phyloP scores from a whole-genome alignment of 2,888 invertebrate species.

The Limnephilus auricula region DNA sequence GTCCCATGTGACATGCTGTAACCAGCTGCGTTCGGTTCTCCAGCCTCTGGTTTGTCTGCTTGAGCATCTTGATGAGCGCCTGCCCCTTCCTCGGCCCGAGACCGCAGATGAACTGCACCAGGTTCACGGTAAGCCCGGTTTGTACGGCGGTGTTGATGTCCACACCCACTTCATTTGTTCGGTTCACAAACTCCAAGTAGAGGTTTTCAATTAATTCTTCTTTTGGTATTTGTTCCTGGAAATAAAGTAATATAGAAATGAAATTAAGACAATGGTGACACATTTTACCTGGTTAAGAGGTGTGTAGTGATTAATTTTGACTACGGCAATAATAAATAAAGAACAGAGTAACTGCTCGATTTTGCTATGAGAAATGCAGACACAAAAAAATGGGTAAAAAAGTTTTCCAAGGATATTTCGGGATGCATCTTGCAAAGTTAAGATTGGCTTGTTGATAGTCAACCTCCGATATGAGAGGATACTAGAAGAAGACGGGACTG shows the following conservation, averaged over 20 bases:
- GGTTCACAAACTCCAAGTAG: constrained; percentile 93
- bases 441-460: too few species aligned
- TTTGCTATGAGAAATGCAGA: too few species aligned
- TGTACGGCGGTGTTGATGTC: constrained; percentile 96
- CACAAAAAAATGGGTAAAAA: too few species aligned
- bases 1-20: constrained; percentile 97
- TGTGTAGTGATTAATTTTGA: not conserved
- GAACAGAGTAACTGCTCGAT: too few species aligned
- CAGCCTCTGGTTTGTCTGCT: constrained; percentile 93
- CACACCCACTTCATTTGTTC: constrained; percentile 98
- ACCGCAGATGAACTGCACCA: constrained; percentile 98
- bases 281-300: not conserved
- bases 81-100: constrained; percentile 96
- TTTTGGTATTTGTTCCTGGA: constrained; percentile 86
- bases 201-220: constrained; percentile 92
- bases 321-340: not conserved
- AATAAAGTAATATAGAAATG: not conserved
- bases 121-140: constrained; percentile 90
- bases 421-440: too few species aligned
- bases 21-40: constrained; percentile 97
- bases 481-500: too few species aligned
- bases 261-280: not conserved
- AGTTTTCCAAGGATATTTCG: too few species aligned
- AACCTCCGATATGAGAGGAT: too few species aligned
- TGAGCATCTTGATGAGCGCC: constrained; percentile 89